Evolutionary conservation across 2,113 vertebrate genomes (phyloP), one percentile per base, ranked within the genome.

Genomic region (Forbesichthys papilliferus): DNA sequence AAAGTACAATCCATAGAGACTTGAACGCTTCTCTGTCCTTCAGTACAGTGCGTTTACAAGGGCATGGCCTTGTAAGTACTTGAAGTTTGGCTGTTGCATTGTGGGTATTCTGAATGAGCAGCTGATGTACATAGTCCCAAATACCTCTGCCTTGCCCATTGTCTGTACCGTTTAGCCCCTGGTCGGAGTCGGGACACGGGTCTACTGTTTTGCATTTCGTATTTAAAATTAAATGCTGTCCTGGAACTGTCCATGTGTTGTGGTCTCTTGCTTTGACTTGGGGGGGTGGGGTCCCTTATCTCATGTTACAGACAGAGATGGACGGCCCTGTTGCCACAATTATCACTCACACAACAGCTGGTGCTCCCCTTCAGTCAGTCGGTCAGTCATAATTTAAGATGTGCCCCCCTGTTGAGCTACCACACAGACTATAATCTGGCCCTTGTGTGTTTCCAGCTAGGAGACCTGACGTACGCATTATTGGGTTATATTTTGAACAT

Each of bases 201-300:
- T 33, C 61, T 56, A 20, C 58, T 52, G 49, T 73, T 72, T 69
- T 81, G 69, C 75, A 83, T 87, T 89, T 84, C 71, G 85, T 75
- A 74, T 46, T 34, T 87, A 75, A 88, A 91, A 90, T 90, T 88
- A 92, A 90, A 86, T 54, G 65, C 75, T 51, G 49, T 85, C 76
- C 75, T 86, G 80, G 64, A 86, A 80, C 70, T 66, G 56, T 47
- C 1, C 11, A 3, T 48, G 34, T 70, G 74, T 78, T 65, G 0
- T 13, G 0, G 12, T 27, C 53, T 18, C 4, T 27, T 42, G 12
- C 61, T 68, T 5, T 78, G 51, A 10, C 18, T 10, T 12, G 51
- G 14, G 10, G 8, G 13, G 27, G 20, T 1, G 27, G 27, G 27
- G 27, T 27, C 27, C 27, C 27, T 20, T 13, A 3, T 1, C 81